Evolutionary conservation across 1,140 invertebrate genomes (phyloP).

Genomic region (Onthophagus taurus): DNA sequence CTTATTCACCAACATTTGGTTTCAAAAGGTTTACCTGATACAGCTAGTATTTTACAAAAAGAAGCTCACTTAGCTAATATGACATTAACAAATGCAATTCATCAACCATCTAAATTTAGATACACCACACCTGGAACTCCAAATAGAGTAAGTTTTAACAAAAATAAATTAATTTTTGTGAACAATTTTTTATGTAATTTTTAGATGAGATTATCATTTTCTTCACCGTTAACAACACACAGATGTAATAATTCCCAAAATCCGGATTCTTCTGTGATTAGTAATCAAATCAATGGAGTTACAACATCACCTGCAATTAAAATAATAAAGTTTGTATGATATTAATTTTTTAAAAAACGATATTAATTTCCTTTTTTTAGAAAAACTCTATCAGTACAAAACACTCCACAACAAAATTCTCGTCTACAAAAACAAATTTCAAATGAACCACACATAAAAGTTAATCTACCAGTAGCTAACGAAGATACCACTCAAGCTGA

Average conservation of each 20-base stretch:
- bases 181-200: too few relatives aligned
- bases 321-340: slow-evolving; percentile 27
- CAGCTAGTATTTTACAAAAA: slow-evolving; percentile 61
- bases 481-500: slow-evolving; percentile 32
- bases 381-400: slow-evolving; percentile 16
- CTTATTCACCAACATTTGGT: slow-evolving; percentile 84
- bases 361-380: slow-evolving; percentile 14
- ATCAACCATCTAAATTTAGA: slow-evolving; percentile 47
- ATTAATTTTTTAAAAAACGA: neutral
- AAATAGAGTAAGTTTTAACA: slow-evolving; percentile 33
- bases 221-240: slow-evolving; percentile 15
- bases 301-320: slow-evolving; percentile 20
- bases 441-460: slow-evolving; percentile 27
- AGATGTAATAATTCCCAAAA: too few relatives aligned
- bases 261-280: neutral
- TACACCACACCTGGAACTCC: slow-evolving; percentile 41
- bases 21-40: slow-evolving; percentile 61
- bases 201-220: slow-evolving; percentile 21
- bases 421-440: slow-evolving; percentile 59
- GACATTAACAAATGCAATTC: slow-evolving; percentile 35
- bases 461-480: slow-evolving; percentile 24
- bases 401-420: slow-evolving; percentile 31
- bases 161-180: too few relatives aligned
- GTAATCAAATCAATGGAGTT: neutral
- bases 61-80: slow-evolving; percentile 56